Evolutionary conservation across 1,140 invertebrate genomes (phyloP), one percentile per base, ranked within the genome.

Genomic region (Leptestheria dahalacensis): DNA sequence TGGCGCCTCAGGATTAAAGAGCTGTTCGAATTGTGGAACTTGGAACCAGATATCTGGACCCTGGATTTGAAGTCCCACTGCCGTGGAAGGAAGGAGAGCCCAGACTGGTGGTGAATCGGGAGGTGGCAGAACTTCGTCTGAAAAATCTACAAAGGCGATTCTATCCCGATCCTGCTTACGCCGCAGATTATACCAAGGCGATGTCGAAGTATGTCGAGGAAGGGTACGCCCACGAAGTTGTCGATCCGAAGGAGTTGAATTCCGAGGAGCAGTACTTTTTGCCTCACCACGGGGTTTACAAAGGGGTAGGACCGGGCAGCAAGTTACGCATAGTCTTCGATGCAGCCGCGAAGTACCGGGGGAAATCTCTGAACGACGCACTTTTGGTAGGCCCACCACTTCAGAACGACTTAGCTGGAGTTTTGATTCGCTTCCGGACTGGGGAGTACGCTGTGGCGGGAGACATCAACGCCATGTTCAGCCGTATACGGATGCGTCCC

Each of bases 381-480:
- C n/a, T 65, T 1, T 20, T 62, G 9, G 29, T 11, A 0, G 63
- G 58, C 3, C 63, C 62, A 1, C 60, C 61, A 25, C 33, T 62
- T 3, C 29, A 64, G 3, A 62, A 23, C n/a, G 25, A 61, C 4
- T 41, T 64, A 4, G 25, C 47, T 25, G 12, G 24, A 1, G 60
- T 64, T 3, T 12, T 64, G 3, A 50, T 56, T 12, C 53, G 61
- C 21, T 65, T 65, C 28, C 50, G 62, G 12, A 25, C 60, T 18
- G 24, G 28, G 12, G 48, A 18, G 50, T 33, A 62, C 15, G 64
- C 50, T 6, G 49, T 65, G 26, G 20, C 18, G 1, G 64, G 20
- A 12, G 64, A 65, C 48, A 60, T 65, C 1, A 55, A 20, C 29
- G 53, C 53, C 15, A 55, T 55, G 53, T 55, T 1, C 29, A 55